Base-by-base conservation (phyloP, 2,113 vertebrate genomes). In the Butastur rufipennis region DNA sequence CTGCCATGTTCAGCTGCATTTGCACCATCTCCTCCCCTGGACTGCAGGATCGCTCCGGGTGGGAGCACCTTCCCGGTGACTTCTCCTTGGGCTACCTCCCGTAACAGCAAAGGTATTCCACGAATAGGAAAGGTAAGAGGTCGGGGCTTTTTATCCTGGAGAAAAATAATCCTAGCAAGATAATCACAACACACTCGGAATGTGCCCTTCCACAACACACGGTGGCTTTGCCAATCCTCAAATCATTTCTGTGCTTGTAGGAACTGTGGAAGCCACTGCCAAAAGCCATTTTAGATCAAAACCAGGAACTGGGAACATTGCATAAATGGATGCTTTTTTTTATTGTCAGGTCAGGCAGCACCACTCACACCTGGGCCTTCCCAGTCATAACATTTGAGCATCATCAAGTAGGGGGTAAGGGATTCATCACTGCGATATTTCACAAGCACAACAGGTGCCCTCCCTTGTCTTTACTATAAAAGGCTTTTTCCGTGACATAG, bases 51-150 rank as follows among this genome's bases (percentile, higher is more conserved):
- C 0, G 2, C 62, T 48, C 55, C 2, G 0, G 15, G 9, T 70
- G 22, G 13, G 58, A 68, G 42, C 36, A 1, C 17, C 56, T 72
- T 74, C 48, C n/a, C 4, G 0, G 16, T 4, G 2, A 14, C 36
- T 62, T 45, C 50, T 58, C 36, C 56, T 63, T 10, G 27, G 31
- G 62, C 38, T 86, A 29, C n/a, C 36, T 70, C 58, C 70, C 31
- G 10, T 25, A 31, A 63, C 25, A 13, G 56, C 70, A 27, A 38
- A 63, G 21, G 38, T 53, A 19, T 71, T 63, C 18, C 45, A 86
- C 56, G n/a, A 77, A 18, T 3, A 72, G 62, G 55, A 45, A 81
- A n/a, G 23, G 29, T 40, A 45, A 65, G 17, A 65, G 50, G 31
- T 26, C 59, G 58, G 32, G 18, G 18, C 9, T 47, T 63, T 78